A percentile compares a stretch with the other conserved stretches of the same genome.
These are phyloP conservation scores for Ramphastos sulfuratus DNA, from an alignment of 2,113 vertebrate genomes.

Conservation along the genomic window DNA sequence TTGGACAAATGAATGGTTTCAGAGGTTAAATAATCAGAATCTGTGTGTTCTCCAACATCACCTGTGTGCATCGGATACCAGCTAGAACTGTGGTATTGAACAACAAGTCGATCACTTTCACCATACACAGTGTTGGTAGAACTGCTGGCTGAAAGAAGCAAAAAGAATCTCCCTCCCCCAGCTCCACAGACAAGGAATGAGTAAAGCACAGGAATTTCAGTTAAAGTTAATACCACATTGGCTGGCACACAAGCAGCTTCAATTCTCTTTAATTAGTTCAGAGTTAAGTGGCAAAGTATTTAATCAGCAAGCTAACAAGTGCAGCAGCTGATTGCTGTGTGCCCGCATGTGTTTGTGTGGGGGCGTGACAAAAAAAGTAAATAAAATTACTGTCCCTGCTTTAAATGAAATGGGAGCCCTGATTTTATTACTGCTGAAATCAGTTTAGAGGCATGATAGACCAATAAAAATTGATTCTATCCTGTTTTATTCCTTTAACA, in stretches of 20 bases:
- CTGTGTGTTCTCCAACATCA: background rate
- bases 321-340: constrained; percentile 64
- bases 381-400: constrained; percentile 74
- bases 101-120: too few species aligned
- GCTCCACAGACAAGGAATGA: background rate
- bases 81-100: rapidly evolving
- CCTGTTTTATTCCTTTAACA: constrained; percentile 53
- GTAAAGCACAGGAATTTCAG: background rate
- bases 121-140: rapidly evolving
- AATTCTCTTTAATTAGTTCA: constrained; percentile 79
- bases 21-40: background rate
- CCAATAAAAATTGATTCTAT: constrained; percentile 73
- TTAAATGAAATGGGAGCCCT: constrained; percentile 69
- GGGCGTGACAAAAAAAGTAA: constrained; percentile 64
- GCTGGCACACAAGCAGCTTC: constrained; percentile 58
- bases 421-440: constrained; percentile 73
- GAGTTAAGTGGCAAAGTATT: constrained; percentile 76
- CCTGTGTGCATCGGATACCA: rapidly evolving
- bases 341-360: background rate
- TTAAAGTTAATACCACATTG: constrained; percentile 60
- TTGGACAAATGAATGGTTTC: constrained; percentile 19
- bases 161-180: background rate
- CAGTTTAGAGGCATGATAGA: constrained; percentile 57
- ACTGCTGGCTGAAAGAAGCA: background rate
- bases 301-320: constrained; percentile 79